Evolutionary conservation across 2,888 invertebrate species (phyloP).

Genomic region (Dolichopus griseipennis): DNA sequence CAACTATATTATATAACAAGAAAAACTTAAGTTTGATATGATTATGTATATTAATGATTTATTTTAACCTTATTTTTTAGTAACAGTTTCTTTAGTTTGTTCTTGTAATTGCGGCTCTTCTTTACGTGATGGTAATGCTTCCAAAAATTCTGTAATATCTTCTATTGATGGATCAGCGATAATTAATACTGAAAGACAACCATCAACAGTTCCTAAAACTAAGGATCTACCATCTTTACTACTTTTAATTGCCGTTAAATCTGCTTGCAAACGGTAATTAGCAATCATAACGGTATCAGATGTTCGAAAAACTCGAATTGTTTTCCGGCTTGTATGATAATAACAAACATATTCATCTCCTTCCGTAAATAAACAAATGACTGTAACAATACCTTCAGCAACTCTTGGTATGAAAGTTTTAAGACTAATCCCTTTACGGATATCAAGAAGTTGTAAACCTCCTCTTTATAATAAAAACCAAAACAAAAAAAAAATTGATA

Average conservation of each 20-base stretch:
- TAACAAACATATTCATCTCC: slow-evolving; percentile 93
- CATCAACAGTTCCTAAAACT: slow-evolving; percentile 86
- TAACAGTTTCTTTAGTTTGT: slow-evolving; percentile 51
- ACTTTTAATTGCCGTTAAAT: slow-evolving; percentile 77
- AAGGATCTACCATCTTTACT: slow-evolving; percentile 63
- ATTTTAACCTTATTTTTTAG: too few species aligned
- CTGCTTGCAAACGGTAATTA: slow-evolving; percentile 84
- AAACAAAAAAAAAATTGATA: slow-evolving; percentile 41
- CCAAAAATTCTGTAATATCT: slow-evolving; percentile 52
- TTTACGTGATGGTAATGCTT: slow-evolving; percentile 61
- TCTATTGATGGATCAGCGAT: slow-evolving; percentile 62
- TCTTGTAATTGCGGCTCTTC: slow-evolving; percentile 61
- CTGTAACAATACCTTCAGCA: slow-evolving; percentile 94
- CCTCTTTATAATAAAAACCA: slow-evolving; percentile 51
- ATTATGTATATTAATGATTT: too few species aligned
- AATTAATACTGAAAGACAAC: slow-evolving; percentile 81
- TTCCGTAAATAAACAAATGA: slow-evolving; percentile 87
- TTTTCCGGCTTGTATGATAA: slow-evolving; percentile 92
- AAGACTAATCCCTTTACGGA: slow-evolving; percentile 80
- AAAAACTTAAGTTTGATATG: too few species aligned
- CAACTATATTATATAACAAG: too few species aligned
- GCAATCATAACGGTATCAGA: slow-evolving; percentile 85
- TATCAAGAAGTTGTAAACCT: slow-evolving; percentile 83
- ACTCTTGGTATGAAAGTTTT: slow-evolving; percentile 88
- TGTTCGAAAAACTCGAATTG: slow-evolving; percentile 85